Base-by-base conservation (phyloP, 2,888 invertebrate genomes). In the Cataglyphis altisquamis region DNA sequence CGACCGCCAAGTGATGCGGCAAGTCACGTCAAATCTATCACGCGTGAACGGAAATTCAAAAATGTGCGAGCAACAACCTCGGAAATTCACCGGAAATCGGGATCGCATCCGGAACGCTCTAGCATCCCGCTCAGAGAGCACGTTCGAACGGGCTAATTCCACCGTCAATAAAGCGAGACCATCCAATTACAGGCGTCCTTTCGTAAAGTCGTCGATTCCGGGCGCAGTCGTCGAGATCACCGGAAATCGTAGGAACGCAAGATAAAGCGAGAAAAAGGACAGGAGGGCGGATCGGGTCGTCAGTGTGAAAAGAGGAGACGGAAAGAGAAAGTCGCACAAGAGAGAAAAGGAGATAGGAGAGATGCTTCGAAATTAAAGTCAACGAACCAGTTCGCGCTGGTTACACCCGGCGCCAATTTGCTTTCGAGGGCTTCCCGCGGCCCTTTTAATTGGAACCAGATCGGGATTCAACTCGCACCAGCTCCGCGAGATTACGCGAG, bases 111-210 rank as follows among this genome's bases (percentile, higher is more conserved):
- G 78, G 72, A 75, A 83, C 82, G 82, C 55, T 81, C 66, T 64
- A 66, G 84, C 86, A 72, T 83, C 84, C 84, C 83, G 83, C 48
- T 29, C 80, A 81, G 72, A 39, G 72, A 78, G 84, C 89, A 87
- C 86, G 87, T 86, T 80, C 86, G 88, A 86, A 82, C 77, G 86
- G 83, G 84, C 89, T 90, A 90, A 90, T 90, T 90, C 90, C 87
- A 87, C 77, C 86, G 89, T 87, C 88, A 86, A 88, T 90, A 90
- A 90, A 90, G 90, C 87, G 86, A 86, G 86, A 88, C 87, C 89
- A 85, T 90, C 89, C 90, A 90, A 90, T 90, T 90, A 90, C 86
- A 83, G 84, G 48, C 86, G 89, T 77, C 77, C 88, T 80, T 77
- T 84, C 84, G 86, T 83, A 86, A 72, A 84, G 83, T 85, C 89